Evolutionary conservation across 1,140 invertebrate species (phyloP).

Genomic region (Cotesia typhae): DNA sequence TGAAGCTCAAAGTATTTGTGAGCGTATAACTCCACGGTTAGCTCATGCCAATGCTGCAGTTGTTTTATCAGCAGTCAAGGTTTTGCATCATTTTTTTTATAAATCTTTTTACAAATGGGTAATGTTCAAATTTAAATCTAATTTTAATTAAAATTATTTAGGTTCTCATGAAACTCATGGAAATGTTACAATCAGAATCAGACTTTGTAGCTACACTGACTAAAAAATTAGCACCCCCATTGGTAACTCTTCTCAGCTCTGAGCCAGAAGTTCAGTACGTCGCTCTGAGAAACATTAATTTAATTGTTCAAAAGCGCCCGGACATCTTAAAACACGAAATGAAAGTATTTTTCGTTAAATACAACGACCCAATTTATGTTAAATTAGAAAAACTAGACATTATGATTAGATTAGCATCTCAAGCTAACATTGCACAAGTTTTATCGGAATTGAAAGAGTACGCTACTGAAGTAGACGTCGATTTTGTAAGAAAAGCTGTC

Average conservation of each 20-base stretch:
- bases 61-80: slow-evolving; percentile 98
- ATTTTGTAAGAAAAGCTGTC: slow-evolving; percentile 98
- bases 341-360: slow-evolving; percentile 99
- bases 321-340: slow-evolving; percentile 99
- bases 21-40: slow-evolving; percentile 95
- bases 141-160: slow-evolving; percentile 42
- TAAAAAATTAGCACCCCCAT: slow-evolving; percentile 97
- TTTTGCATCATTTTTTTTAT: slow-evolving; percentile 48
- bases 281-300: slow-evolving; percentile 96
- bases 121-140: slow-evolving; percentile 5
- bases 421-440: slow-evolving; percentile 98
- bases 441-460: slow-evolving; percentile 99
- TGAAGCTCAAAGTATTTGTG: slow-evolving; percentile 99
- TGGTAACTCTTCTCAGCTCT: slow-evolving; percentile 96
- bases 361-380: slow-evolving; percentile 99
- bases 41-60: slow-evolving; percentile 99
- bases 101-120: neutral
- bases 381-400: slow-evolving; percentile 99
- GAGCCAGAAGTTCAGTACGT: slow-evolving; percentile 99
- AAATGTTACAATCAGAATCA: slow-evolving; percentile 91
- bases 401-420: slow-evolving; percentile 98
- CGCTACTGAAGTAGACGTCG: slow-evolving; percentile 99
- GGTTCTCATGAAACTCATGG: slow-evolving; percentile 96
- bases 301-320: slow-evolving; percentile 98
- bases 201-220: slow-evolving; percentile 95